Conservation (phyloP, 2,888 invertebrate genomes). For the Calameuta pallipes region DNA sequence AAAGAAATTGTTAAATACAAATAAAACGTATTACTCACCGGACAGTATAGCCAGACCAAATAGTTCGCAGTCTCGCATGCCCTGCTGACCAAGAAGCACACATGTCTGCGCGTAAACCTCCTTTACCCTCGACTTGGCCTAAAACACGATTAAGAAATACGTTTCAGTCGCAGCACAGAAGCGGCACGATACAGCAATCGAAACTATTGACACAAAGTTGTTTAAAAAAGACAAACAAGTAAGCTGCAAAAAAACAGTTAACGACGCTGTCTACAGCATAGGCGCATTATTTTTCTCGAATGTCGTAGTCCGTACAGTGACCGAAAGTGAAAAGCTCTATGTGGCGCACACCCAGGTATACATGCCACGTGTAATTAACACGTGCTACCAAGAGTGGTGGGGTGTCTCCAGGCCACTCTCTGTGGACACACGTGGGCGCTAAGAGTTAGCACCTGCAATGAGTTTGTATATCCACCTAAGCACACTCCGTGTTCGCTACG, state of each 20-base stretch:
- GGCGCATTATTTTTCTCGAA: neutral
- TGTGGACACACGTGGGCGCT: conserved; percentile 17
- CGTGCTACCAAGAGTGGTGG: conserved; percentile 12
- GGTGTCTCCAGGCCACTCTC: neutral
- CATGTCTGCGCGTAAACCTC: conserved; percentile 86
- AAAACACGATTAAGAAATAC: conserved; percentile 64
- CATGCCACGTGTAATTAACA: conserved; percentile 26
- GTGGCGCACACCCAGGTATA: neutral
- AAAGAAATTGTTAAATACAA: neutral
- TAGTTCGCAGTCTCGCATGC: conserved; percentile 86
- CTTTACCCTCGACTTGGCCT: conserved; percentile 87
- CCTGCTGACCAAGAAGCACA: conserved; percentile 82
- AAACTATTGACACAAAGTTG: too few species aligned
- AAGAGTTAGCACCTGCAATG: conserved; percentile 20
- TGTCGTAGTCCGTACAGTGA: neutral
- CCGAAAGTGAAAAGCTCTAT: conserved; percentile 3
- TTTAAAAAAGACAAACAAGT: too few species aligned
- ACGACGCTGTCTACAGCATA: too few species aligned
- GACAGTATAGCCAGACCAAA: conserved; percentile 87
- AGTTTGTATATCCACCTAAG: conserved; percentile 12
- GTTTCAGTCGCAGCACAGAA: neutral
- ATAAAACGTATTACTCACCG: conserved; percentile 74
- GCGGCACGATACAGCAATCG: too few species aligned
- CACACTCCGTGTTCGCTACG: too few species aligned
- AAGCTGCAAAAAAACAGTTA: too few species aligned